These are phyloP conservation scores for Drosophila kambysellisi DNA, from an alignment of 2,888 invertebrate species.

Conservation along the genomic window DNA sequence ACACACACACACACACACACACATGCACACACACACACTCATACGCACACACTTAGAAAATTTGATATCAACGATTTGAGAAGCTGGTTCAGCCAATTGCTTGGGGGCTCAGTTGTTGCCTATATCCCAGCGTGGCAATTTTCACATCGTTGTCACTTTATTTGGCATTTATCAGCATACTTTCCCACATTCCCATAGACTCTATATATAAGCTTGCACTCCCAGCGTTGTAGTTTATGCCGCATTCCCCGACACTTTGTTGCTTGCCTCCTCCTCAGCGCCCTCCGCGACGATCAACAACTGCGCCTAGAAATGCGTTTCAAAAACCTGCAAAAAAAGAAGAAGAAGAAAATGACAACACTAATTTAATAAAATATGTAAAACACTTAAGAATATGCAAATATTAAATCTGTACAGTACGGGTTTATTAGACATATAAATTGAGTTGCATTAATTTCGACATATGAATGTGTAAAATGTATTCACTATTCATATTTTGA, in stretches of 20 bases:
- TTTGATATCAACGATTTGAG: slow-evolving; percentile 68
- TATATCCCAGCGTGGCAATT: slow-evolving; percentile 42
- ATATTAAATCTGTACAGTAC: slow-evolving; percentile 2
- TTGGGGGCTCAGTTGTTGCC: slow-evolving; percentile 29
- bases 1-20: slow-evolving; percentile 7
- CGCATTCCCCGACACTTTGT: slow-evolving; percentile 39
- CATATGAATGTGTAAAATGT: background rate
- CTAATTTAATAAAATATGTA: background rate
- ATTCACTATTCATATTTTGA: background rate
- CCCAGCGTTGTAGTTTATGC: slow-evolving; percentile 29
- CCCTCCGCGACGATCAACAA: slow-evolving; percentile 10
- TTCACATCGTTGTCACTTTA: slow-evolving; percentile 73
- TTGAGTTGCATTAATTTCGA: background rate
- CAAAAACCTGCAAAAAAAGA: slow-evolving; percentile 73
- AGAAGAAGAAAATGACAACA: background rate
- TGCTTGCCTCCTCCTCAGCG: slow-evolving; percentile 4
- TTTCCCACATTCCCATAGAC: slow-evolving; percentile 16
- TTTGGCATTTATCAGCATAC: slow-evolving; percentile 77
- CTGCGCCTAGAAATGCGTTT: slow-evolving; percentile 77
- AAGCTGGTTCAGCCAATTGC: slow-evolving; percentile 69
- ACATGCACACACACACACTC: slow-evolving; percentile 8
- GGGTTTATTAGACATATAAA: slow-evolving; percentile 3
- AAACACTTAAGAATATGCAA: slow-evolving; percentile 17
- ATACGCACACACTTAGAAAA: slow-evolving; percentile 28
- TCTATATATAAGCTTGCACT: slow-evolving; percentile 18